Conservation (phyloP, 2,888 invertebrate species). For the Drosophila austrosaltans region DNA sequence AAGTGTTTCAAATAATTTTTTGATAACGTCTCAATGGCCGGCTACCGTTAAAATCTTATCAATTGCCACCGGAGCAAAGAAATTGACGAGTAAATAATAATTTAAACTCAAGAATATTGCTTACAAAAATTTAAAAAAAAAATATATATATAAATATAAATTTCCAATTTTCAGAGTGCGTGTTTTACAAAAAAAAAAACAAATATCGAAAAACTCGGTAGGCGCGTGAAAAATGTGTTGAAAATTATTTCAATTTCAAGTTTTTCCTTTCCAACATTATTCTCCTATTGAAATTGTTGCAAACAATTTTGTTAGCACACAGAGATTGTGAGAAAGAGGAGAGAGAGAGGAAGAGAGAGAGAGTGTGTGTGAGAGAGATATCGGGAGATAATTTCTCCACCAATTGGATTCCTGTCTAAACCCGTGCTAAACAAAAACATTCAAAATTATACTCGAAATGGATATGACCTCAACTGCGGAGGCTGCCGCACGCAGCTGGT, state of each 20-base stretch:
- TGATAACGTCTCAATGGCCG: constrained; percentile 47
- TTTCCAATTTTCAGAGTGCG: constrained; percentile 66
- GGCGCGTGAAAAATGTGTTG: constrained; percentile 31
- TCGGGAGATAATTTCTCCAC: constrained; percentile 27
- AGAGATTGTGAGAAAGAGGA: constrained; percentile 5
- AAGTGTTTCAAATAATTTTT: constrained; percentile 40
- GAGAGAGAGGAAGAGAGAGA: constrained; percentile 17
- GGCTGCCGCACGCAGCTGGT: constrained; percentile 84
- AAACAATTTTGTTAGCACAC: not conserved
- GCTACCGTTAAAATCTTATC: constrained; percentile 68
- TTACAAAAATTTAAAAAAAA: constrained; percentile 24
- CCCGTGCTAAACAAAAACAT: constrained; percentile 73
- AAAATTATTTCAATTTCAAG: not conserved
- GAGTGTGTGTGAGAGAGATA: constrained; percentile 41
- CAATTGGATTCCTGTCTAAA: constrained; percentile 57
- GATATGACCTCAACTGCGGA: constrained; percentile 84
- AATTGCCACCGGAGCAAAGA: constrained; percentile 39
- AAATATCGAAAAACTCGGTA: constrained; percentile 20
- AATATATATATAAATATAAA: constrained; percentile 36
- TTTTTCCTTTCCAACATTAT: not conserved
- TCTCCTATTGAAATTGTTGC: not conserved
- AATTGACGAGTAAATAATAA: constrained; percentile 4
- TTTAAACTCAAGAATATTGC: not conserved
- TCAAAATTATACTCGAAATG: constrained; percentile 84
- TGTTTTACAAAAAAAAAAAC: not conserved